These are phyloP conservation scores for Metaphire vulgaris DNA, from an alignment of 1,140 invertebrate genomes.

Conservation along the genomic window DNA sequence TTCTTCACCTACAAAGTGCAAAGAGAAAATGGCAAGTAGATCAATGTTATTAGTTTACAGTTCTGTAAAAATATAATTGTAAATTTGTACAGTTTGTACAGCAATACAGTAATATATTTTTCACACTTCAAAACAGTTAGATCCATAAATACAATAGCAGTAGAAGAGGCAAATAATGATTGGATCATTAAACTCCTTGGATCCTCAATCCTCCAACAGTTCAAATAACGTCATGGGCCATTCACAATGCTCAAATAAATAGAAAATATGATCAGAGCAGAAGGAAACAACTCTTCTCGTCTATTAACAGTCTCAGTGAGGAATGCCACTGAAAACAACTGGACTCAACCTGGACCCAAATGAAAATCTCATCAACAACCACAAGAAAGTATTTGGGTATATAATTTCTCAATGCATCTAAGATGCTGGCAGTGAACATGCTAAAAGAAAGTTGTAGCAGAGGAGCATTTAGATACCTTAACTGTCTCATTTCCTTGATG, in stretches of 20 bases:
- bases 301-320: too few species aligned
- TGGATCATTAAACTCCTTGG: not conserved
- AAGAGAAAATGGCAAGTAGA: not conserved
- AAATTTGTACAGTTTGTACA: not conserved
- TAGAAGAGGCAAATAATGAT: not conserved
- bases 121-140: not conserved
- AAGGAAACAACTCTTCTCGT: too few species aligned
- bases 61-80: not conserved
- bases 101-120: not conserved
- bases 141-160: not conserved
- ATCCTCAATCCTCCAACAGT: too few species aligned
- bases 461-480: not conserved
- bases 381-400: not conserved
- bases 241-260: too few species aligned
- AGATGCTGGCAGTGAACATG: not conserved
- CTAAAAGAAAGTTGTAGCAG: not conserved
- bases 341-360: too few species aligned
- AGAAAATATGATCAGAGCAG: too few species aligned
- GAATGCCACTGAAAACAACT: too few species aligned
- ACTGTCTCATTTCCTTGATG: not conserved
- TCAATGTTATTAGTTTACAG: not conserved
- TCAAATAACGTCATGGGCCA: too few species aligned
- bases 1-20: not conserved
- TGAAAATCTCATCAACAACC: not conserved
- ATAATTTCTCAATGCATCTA: not conserved